phyloP scores from a whole-genome alignment of 2,888 invertebrate genomes.

The Serrognathus titanus region DNA sequence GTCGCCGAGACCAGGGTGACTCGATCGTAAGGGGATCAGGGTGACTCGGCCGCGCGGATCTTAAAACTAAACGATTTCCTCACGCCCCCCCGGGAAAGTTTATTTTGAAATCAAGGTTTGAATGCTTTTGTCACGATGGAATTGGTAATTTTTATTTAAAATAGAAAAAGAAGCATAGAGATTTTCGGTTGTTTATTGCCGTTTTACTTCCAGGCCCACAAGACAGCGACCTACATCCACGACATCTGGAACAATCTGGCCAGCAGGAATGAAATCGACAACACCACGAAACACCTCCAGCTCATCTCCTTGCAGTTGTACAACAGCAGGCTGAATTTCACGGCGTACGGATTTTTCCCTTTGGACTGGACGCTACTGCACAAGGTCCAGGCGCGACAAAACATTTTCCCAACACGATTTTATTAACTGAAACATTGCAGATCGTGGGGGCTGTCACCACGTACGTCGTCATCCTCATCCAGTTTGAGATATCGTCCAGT shows the following conservation, averaged over 20 bases:
- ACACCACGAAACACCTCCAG: constrained; percentile 20
- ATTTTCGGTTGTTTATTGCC: background rate
- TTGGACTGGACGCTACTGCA: constrained; percentile 27
- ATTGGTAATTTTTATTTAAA: no score
- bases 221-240: constrained; percentile 23
- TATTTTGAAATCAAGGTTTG: no score
- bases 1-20: no score
- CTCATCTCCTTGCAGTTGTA: constrained; percentile 23
- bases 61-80: no score
- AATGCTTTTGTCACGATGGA: no score
- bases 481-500: constrained; percentile 20
- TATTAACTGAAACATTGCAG: constrained; percentile 12
- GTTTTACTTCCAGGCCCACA: constrained; percentile 19
- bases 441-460: constrained; percentile 24
- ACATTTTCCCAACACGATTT: no score
- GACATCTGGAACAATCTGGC: constrained; percentile 27
- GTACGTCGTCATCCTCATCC: constrained; percentile 25
- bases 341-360: constrained; percentile 23
- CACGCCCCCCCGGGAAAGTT: no score
- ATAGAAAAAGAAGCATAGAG: no score
- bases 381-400: constrained; percentile 11
- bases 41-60: no score
- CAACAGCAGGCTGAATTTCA: constrained; percentile 21
- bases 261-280: constrained; percentile 18
- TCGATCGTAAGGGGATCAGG: no score